These are phyloP conservation scores for Harpalus rubripes DNA, from an alignment of 2,888 invertebrate species.

Conservation along the genomic window DNA sequence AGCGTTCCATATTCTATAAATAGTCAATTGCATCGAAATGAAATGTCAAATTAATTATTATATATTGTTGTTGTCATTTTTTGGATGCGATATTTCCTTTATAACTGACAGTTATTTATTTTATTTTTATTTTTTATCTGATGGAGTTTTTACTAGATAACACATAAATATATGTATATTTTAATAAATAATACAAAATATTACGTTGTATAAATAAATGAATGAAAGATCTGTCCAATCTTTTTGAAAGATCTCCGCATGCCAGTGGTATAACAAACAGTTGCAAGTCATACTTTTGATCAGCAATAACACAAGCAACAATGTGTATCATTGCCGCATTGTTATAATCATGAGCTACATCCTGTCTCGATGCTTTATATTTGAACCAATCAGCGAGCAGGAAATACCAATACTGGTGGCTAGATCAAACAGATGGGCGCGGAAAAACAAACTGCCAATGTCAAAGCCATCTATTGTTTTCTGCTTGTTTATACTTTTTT, in stretches of 20 bases:
- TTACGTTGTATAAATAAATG: not conserved
- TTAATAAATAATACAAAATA: not conserved
- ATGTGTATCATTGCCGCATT: conserved; percentile 35
- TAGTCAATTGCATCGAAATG: too few relatives aligned
- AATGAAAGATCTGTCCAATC: not conserved
- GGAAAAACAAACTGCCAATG: conserved; percentile 49
- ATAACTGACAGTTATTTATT: too few relatives aligned
- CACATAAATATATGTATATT: too few relatives aligned
- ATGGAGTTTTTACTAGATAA: too few relatives aligned
- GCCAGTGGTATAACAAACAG: not conserved
- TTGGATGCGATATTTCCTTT: too few relatives aligned
- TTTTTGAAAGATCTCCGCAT: not conserved
- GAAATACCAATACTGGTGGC: conserved; percentile 22
- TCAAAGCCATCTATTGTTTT: conserved; percentile 33
- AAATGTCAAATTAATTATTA: too few relatives aligned
- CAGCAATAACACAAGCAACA: conserved; percentile 21
- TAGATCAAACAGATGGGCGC: conserved; percentile 54
- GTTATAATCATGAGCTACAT: conserved; percentile 56
- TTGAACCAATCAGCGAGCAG: conserved; percentile 46
- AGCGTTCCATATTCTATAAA: too few relatives aligned
- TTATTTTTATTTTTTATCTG: too few relatives aligned
- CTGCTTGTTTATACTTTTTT: not conserved
- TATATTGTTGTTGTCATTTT: too few relatives aligned
- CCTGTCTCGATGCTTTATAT: conserved; percentile 57
- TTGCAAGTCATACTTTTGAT: conserved; percentile 30